Conservation (phyloP, 2,797 vertebrate species). For the Leptoclinus maculatus region DNA sequence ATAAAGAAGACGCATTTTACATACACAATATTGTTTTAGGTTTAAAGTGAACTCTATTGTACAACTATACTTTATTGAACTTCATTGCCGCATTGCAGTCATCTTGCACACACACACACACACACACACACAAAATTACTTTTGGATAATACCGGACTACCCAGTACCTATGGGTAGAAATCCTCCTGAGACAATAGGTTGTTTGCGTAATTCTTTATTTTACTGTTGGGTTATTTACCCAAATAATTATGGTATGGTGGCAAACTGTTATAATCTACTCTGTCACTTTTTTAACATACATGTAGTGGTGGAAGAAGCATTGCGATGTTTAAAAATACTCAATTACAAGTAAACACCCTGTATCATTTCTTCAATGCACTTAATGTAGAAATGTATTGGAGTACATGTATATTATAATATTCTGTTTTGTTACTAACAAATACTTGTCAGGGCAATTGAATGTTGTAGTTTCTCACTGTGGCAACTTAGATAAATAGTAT, state of each 20-base stretch:
- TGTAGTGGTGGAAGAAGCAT: neutral
- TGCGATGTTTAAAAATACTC: neutral
- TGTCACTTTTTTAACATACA: neutral
- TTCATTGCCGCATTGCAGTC: neutral
- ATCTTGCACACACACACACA: too few relatives aligned
- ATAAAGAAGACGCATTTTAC: slow-evolving; percentile 12
- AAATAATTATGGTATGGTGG: too few relatives aligned
- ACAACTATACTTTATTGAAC: neutral
- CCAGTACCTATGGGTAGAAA: neutral
- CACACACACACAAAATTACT: too few relatives aligned
- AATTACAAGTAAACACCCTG: slow-evolving; percentile 2
- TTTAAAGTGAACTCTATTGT: slow-evolving; percentile 13
- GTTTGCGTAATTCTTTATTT: neutral
- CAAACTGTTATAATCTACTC: neutral
- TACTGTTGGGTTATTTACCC: neutral
- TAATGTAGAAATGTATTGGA: neutral
- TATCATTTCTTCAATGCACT: neutral
- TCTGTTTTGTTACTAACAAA: neutral
- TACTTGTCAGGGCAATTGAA: neutral
- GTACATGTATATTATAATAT: neutral
- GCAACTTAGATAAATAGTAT: neutral
- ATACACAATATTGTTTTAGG: neutral
- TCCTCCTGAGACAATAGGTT: neutral
- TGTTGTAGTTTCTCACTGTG: neutral
- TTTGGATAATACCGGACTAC: too few relatives aligned